These are phyloP conservation scores for Styela clava DNA, from an alignment of 23 tunicate species.

Conservation along the genomic window DNA sequence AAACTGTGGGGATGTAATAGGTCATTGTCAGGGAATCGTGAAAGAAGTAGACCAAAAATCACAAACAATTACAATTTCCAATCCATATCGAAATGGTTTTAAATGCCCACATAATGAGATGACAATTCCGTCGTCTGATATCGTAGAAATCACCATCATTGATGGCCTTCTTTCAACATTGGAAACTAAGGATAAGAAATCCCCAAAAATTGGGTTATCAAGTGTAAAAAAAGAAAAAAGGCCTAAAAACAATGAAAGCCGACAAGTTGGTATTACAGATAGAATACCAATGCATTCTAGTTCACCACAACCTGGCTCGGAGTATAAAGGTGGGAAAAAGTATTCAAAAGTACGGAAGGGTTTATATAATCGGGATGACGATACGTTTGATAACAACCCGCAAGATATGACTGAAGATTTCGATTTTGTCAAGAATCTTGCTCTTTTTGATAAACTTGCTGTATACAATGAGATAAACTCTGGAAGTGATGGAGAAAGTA, in stretches of 20 bases:
- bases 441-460: slow-evolving; percentile 76
- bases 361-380: slow-evolving; percentile 24
- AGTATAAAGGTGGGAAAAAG: not conserved
- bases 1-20: slow-evolving; percentile 52
- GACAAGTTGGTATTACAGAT: not conserved
- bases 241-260: not conserved
- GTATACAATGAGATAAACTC: slow-evolving; percentile 61
- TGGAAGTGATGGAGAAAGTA: slow-evolving; percentile 79
- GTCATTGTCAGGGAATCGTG: slow-evolving; percentile 63
- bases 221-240: not conserved
- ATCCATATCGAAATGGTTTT: slow-evolving; percentile 54
- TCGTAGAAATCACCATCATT: slow-evolving; percentile 61
- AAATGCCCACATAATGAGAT: slow-evolving; percentile 50
- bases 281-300: slow-evolving; percentile 20
- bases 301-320: slow-evolving; percentile 32
- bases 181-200: not conserved
- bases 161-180: slow-evolving; percentile 26
- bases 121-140: slow-evolving; percentile 48
- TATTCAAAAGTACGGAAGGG: not conserved
- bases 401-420: slow-evolving; percentile 62
- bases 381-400: slow-evolving; percentile 53
- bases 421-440: slow-evolving; percentile 81
- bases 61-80: slow-evolving; percentile 50
- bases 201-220: not conserved
- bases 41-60: slow-evolving; percentile 40